Percentiles rank a stretch among this genome's conserved stretches.
Evolutionary conservation across 2,113 vertebrate genomes (phyloP).

Genomic region (Dasyurus viverrinus): DNA sequence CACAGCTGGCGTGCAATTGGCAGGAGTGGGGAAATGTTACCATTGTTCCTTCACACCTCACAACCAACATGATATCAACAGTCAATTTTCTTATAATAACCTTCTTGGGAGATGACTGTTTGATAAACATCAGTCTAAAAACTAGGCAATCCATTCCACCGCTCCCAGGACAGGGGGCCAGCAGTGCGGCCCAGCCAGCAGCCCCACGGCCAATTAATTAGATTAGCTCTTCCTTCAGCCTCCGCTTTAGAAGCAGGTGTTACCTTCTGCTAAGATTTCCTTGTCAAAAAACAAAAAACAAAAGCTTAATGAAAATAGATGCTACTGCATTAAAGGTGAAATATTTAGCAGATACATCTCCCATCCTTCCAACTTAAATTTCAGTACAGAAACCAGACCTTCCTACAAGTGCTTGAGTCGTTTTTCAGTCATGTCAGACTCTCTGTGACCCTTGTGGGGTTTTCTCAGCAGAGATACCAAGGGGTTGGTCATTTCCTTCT

Average conservation of each 20-base stretch:
- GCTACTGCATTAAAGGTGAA: neutral
- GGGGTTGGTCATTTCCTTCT: neutral
- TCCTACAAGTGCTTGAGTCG: neutral
- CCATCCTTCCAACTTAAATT: neutral
- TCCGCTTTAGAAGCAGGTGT: neutral
- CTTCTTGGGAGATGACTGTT: neutral
- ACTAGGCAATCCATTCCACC: neutral
- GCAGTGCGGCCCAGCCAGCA: neutral
- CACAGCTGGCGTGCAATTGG: neutral
- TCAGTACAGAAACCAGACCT: neutral
- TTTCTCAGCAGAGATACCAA: neutral
- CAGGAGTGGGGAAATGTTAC: neutral
- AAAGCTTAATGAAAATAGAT: neutral
- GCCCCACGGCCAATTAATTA: neutral
- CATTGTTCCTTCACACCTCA: slow-evolving; percentile 22
- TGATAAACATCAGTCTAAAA: neutral
- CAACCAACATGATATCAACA: neutral
- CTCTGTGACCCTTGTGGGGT: neutral
- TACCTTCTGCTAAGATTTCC: slow-evolving; percentile 16
- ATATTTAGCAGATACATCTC: neutral
- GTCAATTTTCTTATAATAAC: slow-evolving; percentile 18
- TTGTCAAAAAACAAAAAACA: neutral
- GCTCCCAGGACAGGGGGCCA: neutral
- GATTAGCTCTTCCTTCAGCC: neutral
- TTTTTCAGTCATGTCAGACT: too few species aligned